Evolutionary conservation across 30 jellyfish, hydroid and myxozoan genomes (phyloP).

Genomic region (Hydractinia symbiolongicarpus): DNA sequence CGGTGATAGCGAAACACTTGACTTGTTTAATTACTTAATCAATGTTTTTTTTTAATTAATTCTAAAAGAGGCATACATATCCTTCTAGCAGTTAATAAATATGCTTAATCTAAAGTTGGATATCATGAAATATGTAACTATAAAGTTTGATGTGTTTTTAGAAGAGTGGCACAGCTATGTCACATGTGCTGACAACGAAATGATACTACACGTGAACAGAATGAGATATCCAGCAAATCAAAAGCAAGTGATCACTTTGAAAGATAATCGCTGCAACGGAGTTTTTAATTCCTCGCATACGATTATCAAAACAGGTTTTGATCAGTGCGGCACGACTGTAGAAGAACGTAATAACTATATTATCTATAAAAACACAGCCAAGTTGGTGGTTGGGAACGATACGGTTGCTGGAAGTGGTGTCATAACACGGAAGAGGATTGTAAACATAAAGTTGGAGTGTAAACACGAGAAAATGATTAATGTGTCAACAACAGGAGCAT

Average conservation of each 20-base stretch:
- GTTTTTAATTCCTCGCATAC: not conserved
- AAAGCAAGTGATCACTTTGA: not conserved
- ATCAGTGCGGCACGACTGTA: not conserved
- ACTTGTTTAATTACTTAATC: too few relatives aligned
- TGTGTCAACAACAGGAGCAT: constrained; percentile 4
- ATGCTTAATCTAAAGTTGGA: too few relatives aligned
- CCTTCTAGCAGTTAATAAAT: too few relatives aligned
- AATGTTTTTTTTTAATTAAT: too few relatives aligned
- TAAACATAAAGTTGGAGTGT: not conserved
- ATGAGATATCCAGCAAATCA: not conserved
- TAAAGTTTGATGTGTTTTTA: too few relatives aligned
- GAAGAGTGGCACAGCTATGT: too few relatives aligned
- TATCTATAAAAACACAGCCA: constrained; percentile 1
- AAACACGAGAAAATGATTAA: not conserved
- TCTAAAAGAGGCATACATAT: too few relatives aligned
- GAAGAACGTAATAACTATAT: not conserved
- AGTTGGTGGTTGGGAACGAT: not conserved
- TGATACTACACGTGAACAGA: not conserved
- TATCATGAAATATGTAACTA: too few relatives aligned
- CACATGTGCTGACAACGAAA: not conserved
- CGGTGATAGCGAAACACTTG: too few relatives aligned
- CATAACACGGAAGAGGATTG: not conserved
- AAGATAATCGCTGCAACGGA: not conserved
- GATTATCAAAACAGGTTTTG: not conserved
- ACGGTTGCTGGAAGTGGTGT: not conserved